Evolutionary conservation across 2,888 invertebrate species (phyloP), one percentile per base, ranked within the genome.

Genomic region (Chrysolina oricalcia): DNA sequence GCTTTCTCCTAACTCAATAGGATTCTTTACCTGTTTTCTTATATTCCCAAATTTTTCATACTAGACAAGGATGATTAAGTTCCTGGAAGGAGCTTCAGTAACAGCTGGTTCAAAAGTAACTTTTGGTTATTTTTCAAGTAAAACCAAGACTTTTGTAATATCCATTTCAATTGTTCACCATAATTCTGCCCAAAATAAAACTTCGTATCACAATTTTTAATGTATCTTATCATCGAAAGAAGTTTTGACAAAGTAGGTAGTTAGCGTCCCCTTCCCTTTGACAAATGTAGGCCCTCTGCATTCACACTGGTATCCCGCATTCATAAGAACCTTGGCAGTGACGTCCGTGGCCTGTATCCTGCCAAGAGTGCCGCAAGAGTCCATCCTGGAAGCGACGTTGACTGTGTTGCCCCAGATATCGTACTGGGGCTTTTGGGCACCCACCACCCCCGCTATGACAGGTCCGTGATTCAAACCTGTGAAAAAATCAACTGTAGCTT

Each of bases 351-450:
- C 94, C 88, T 97, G 97, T 78, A 97, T 93, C 74, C 93, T 91
- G 21, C 96, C 96, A 92, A 97, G 94, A 78, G 95, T 92, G 0
- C 98, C 98, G 77, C 97, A 97, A 78, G 97, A 97, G 89, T 98
- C 98, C 98, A 99, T 99, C 66, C 98, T 90, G 6, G 97, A 97
- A 0, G 98, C 98, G 13, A 98, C 97, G 87, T 98, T 98, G 17
- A 99, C 99, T 0, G 98, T 98, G 89, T 99, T 98, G 15, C 98
- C 98, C 98, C 98, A 99, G 83, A 99, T 98, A 87, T 99, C 98
- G 89, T 98, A 98, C 89, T 98, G 98, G 0, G 98, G 98, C 87
- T 98, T 98, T 88, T 98, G 97, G 0, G 98, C 98, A 0, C 98
- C 98, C 27, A 98, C 97, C 19, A 98, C 98, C 0, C 98, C 98